Base-by-base conservation (phyloP, 2,888 invertebrate genomes). In the Cheilosia urbana region DNA sequence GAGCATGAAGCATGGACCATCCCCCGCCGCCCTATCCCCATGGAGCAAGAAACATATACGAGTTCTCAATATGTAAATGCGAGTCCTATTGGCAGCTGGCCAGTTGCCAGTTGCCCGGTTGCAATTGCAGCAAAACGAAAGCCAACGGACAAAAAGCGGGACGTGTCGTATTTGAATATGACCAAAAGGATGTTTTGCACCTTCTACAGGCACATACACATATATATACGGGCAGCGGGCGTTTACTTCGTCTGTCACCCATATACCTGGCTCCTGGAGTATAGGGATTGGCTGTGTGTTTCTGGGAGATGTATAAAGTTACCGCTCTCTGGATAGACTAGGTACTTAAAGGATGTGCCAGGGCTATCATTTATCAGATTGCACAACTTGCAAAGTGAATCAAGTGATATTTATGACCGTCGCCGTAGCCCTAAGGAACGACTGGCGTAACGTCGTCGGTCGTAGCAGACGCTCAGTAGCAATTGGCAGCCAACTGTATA, bases 301-400 rank as follows among this genome's bases (percentile, higher is more conserved):
- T 11, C 21, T 21, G 40, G 40, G 40, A 57, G 34, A 49, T 42
- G 17, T 17, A 30, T 6, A 30, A 27, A 27, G 27, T 2, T 27
- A 19, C 55, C 30, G 2, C 30, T 37, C 34, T 15, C 62, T 11
- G 45, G 73, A 73, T 79, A 63, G 68, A 55, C 71, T 53, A n/a
- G n/a, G n/a, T n/a, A 65, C 80, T 76, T 80, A 66, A 66, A 84
- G 84, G 80, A 84, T 84, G 79, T 79, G 65, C 73, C 75, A 69
- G 62, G 55, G 30, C 49, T 76, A 85, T 85, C 71, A 80, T 85
- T 85, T 80, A 85, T 80, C 84, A 85, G 80, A 85, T 85, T 85
- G 76, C 84, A 80, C 55, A 80, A 85, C 80, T 84, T 76, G 84
- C 84, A 85, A 85, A 85, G 80, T 85, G 84, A 85, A 85, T 85